phyloP scores from a whole-genome alignment of 1,140 invertebrate genomes.

The Ephestia elutella region DNA sequence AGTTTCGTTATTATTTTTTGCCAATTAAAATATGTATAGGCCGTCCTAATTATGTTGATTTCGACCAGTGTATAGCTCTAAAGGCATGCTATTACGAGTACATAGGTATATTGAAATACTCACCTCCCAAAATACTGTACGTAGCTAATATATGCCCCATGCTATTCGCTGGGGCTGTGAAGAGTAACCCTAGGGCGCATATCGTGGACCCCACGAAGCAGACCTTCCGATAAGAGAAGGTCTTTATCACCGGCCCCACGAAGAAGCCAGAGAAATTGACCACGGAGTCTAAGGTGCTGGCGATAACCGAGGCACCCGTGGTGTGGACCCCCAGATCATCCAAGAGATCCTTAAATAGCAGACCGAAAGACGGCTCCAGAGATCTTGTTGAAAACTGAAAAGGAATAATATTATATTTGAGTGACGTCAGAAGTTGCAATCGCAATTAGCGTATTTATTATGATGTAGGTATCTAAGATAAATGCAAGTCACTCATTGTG shows the following conservation, averaged over 20 bases:
- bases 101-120: conserved; percentile 29
- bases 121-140: conserved; percentile 85
- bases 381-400: conserved; percentile 83
- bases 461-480: no score
- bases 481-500: no score
- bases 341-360: conserved; percentile 83
- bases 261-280: conserved; percentile 86
- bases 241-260: conserved; percentile 82
- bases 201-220: conserved; percentile 80
- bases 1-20: no score
- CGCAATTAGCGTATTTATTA: no score
- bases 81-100: no score
- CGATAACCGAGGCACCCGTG: conserved; percentile 81
- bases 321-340: conserved; percentile 79
- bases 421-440: no score
- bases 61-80: no score
- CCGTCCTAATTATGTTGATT: no score
- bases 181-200: conserved; percentile 78
- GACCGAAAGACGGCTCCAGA: conserved; percentile 84
- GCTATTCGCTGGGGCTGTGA: conserved; percentile 80
- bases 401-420: conserved; percentile 4
- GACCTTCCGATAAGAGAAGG: conserved; percentile 83
- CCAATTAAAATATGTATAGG: no score
- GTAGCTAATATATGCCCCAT: conserved; percentile 82
- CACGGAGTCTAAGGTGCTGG: conserved; percentile 82